Conservation (phyloP, 2,888 invertebrate genomes). For the Pseudococcus jackbeardsleyi region DNA sequence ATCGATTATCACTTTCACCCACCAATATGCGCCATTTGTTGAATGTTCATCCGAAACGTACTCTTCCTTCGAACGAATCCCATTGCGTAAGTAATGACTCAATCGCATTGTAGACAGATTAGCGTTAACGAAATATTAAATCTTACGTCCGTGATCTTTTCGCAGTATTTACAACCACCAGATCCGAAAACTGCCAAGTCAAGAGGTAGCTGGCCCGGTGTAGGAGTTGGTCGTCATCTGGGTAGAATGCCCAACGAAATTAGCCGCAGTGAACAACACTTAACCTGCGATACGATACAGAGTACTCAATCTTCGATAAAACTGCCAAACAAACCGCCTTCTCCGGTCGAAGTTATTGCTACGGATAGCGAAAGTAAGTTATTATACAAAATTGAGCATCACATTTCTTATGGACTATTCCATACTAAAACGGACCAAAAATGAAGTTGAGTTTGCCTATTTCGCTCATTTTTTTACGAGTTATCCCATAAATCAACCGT, state of each 20-base stretch:
- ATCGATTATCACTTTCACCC: slow-evolving; percentile 73
- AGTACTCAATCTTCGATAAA: slow-evolving; percentile 12
- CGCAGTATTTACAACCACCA: slow-evolving; percentile 71
- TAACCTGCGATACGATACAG: slow-evolving; percentile 68
- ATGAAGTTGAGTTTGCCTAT: no score
- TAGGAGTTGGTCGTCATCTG: slow-evolving; percentile 72
- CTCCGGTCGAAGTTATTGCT: neutral
- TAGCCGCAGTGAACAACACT: slow-evolving; percentile 86
- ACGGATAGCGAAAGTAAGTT: neutral
- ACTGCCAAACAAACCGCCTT: slow-evolving; percentile 19
- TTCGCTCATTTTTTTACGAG: no score
- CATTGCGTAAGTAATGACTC: slow-evolving; percentile 68
- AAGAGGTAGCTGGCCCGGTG: slow-evolving; percentile 89
- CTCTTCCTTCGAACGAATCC: slow-evolving; percentile 67
- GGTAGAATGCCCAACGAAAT: slow-evolving; percentile 75
- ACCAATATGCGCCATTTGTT: slow-evolving; percentile 70
- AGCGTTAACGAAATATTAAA: no score
- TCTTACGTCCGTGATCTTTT: neutral
- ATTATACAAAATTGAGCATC: no score
- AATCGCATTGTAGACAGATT: neutral
- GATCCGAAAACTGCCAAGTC: slow-evolving; percentile 83
- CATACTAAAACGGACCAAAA: no score
- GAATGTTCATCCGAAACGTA: slow-evolving; percentile 68
- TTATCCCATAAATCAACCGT: no score
- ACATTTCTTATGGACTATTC: no score